Percentiles rank a stretch among this genome's conserved stretches.
phyloP scores from a whole-genome alignment of 2,797 vertebrate species.

The Triplophysa yarkandensis region DNA sequence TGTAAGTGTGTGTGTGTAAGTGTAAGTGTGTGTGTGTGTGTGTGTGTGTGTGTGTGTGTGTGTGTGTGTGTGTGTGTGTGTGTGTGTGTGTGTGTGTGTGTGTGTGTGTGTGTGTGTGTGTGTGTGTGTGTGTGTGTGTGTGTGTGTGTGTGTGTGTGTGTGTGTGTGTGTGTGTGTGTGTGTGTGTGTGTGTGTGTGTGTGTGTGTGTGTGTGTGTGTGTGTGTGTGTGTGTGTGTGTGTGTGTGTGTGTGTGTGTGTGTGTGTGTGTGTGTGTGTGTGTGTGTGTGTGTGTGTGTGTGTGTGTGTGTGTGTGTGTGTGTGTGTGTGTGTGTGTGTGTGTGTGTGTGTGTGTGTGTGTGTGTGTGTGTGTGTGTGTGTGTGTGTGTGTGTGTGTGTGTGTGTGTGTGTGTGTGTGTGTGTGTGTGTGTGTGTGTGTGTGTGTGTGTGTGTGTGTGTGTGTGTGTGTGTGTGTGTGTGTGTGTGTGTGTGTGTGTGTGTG shows the following conservation, averaged over 20 bases:
- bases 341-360: slow-evolving; percentile 55
- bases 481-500: slow-evolving; percentile 51
- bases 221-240: slow-evolving; percentile 55
- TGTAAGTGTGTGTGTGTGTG: slow-evolving; percentile 52
- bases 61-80: slow-evolving; percentile 53
- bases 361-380: slow-evolving; percentile 51
- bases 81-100: slow-evolving; percentile 49
- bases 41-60: slow-evolving; percentile 48
- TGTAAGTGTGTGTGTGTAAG: slow-evolving; percentile 55
- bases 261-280: slow-evolving; percentile 52
- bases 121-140: slow-evolving; percentile 51
- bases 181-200: slow-evolving; percentile 53
- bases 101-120: slow-evolving; percentile 55
- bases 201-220: slow-evolving; percentile 49
- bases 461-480: slow-evolving; percentile 55
- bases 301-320: slow-evolving; percentile 53
- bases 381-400: slow-evolving; percentile 52
- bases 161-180: slow-evolving; percentile 48
- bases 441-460: slow-evolving; percentile 49
- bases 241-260: slow-evolving; percentile 51
- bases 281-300: slow-evolving; percentile 48
- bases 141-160: slow-evolving; percentile 52
- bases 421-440: slow-evolving; percentile 53
- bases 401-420: slow-evolving; percentile 48
- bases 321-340: slow-evolving; percentile 49